A percentile compares a stretch with the other conserved stretches of the same genome.
These are phyloP conservation scores for Nudaria mundana DNA, from an alignment of 2,888 invertebrate genomes.

Conservation along the genomic window DNA sequence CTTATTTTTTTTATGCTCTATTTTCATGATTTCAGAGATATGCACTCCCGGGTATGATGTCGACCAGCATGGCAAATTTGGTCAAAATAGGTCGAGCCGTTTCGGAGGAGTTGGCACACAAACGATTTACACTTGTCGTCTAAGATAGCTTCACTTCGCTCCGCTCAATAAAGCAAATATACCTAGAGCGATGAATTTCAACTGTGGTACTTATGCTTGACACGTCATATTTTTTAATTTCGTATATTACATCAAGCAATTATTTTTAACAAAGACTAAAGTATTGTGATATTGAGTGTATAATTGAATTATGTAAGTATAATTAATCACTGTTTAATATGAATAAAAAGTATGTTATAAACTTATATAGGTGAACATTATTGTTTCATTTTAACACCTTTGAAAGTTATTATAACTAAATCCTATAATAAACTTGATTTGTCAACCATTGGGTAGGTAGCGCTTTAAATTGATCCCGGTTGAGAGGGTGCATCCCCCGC, in stretches of 20 bases:
- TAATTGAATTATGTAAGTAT: conserved; percentile 53
- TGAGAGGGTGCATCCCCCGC: conserved; percentile 66
- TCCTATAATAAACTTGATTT: conserved; percentile 40
- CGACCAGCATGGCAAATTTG: too few species aligned
- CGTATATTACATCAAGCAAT: conserved; percentile 16
- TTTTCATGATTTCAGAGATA: too few species aligned
- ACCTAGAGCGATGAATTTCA: too few species aligned
- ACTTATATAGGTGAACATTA: conserved; percentile 54
- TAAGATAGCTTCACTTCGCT: too few species aligned
- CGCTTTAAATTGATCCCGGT: conserved; percentile 52
- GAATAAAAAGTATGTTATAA: conserved; percentile 64
- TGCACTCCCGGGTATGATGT: too few species aligned
- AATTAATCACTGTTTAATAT: conserved; percentile 50
- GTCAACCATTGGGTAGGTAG: conserved; percentile 50
- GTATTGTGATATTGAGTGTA: conserved; percentile 75
- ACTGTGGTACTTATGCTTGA: too few species aligned
- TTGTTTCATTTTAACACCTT: conserved; percentile 53
- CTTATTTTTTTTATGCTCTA: too few species aligned
- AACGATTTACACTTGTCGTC: too few species aligned
- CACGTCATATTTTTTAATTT: too few species aligned
- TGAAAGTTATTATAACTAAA: conserved; percentile 19
- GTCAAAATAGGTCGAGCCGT: too few species aligned
- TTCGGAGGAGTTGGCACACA: too few species aligned
- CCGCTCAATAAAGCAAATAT: too few species aligned
- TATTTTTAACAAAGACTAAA: conserved; percentile 62